Evolutionary conservation across 2,797 vertebrate species (phyloP), one percentile per base, ranked within the genome.

Genomic region (Tenualosa ilisha): DNA sequence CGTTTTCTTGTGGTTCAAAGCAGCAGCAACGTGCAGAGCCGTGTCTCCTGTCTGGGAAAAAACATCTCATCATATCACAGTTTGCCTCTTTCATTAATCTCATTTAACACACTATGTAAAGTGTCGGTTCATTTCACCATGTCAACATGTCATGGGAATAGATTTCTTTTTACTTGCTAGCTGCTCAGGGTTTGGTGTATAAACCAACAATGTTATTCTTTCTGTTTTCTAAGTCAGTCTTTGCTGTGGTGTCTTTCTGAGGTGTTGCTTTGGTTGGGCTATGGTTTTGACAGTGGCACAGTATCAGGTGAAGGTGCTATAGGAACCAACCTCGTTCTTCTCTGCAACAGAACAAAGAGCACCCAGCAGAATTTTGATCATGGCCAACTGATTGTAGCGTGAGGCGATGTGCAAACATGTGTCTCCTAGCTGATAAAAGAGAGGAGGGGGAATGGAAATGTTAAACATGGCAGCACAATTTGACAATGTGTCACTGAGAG

Each of bases 1-100:
- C 82, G 96, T 95, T 90, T 97, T 98, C 92, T 96, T 97, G 89
- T 98, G 97, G 90, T 98, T 98, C 15, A 98, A 93, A 81, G 96
- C 93, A 82, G 97, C 96, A 83, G 97, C 97, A 8, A 98, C 91
- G 81, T 98, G 97, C 72, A 98, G 96, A 0, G 97, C 96, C 0
- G 97, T 98, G 85, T 98, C 97, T 20, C 97, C 97, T 79, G 86
- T 94, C 97, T 22, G 59, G 50, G 59, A 85, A 13, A 26, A 37
- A 75, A n/a, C n/a, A 54, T 24, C 24, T 40, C 0, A 2, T 3
- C 61, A 82, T 22, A 79, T 54, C 51, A 79, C 65, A 24, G 22
- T n/a, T 61, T 31, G 13, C 15, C 15, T 0, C 26, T 13, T 40
- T 15, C 24, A 81, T 63, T 59, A 56, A 43, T 17, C 54, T 56